Percentiles rank a stretch among this genome's conserved stretches.
Evolutionary conservation across 2,888 invertebrate species (phyloP).

Genomic region (Eurois occulta): DNA sequence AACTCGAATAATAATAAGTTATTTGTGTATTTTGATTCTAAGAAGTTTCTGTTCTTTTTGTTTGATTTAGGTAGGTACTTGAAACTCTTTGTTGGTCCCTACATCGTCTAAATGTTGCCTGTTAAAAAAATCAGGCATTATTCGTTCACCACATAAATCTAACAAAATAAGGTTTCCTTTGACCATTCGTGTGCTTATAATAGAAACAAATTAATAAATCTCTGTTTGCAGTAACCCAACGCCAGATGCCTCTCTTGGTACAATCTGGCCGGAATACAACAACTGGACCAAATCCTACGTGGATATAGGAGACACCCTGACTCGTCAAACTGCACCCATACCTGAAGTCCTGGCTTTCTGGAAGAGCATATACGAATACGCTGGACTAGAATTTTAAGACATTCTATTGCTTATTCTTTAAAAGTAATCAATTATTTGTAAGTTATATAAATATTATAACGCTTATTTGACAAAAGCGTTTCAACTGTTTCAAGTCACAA

Average conservation of each 20-base stretch:
- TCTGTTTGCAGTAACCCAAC: not conserved
- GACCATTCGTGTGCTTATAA: not conserved
- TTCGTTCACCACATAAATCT: not conserved
- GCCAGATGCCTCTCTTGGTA: not conserved
- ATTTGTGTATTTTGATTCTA: not conserved
- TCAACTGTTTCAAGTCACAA: no score
- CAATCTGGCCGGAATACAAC: slow-evolving; percentile 6
- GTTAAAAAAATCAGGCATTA: no score
- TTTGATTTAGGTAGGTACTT: no score
- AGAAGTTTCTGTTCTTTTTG: not conserved
- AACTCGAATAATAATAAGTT: not conserved
- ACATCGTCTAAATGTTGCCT: not conserved
- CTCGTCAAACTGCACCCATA: not conserved
- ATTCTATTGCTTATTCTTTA: not conserved
- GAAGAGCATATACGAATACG: not conserved
- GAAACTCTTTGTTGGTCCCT: no score
- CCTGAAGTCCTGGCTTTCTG: not conserved
- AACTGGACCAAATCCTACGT: slow-evolving; percentile 2
- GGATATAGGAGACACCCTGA: slow-evolving; percentile 2
- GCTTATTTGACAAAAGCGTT: no score
- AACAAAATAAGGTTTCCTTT: not conserved
- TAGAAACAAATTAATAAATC: not conserved
- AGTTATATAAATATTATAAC: not conserved
- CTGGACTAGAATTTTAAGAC: not conserved
- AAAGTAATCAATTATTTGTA: not conserved